These are phyloP conservation scores for Alaudala cheleensis DNA, from an alignment of 2,113 vertebrate species.

Conservation along the genomic window DNA sequence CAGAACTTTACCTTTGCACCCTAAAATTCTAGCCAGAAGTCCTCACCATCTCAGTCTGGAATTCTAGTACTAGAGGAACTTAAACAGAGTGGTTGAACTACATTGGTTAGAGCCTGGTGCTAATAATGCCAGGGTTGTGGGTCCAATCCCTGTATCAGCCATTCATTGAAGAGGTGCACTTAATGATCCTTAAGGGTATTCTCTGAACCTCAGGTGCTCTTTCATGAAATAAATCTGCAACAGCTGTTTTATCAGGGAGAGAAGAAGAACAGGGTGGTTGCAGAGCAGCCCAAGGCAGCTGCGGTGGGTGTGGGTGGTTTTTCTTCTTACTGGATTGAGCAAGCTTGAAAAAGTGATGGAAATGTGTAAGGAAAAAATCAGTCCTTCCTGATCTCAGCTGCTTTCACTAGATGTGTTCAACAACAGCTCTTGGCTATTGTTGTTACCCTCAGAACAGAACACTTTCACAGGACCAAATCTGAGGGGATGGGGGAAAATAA, in stretches of 20 bases:
- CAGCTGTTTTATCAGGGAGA: background rate
- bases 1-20: background rate
- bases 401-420: background rate
- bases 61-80: background rate
- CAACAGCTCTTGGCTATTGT: background rate
- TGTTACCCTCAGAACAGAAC: background rate
- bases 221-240: background rate
- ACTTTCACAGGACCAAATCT: background rate
- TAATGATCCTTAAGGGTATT: background rate
- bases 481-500: accelerated
- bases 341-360: background rate
- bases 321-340: background rate
- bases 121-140: background rate
- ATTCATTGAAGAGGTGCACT: background rate
- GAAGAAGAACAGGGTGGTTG: background rate
- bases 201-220: background rate
- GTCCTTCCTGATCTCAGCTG: background rate
- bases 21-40: background rate
- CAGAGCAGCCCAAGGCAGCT: background rate
- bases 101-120: background rate
- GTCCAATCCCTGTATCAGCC: no score
- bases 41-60: background rate
- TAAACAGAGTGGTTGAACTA: background rate
- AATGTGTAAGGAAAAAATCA: background rate
- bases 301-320: background rate